These are phyloP conservation scores for Sibirionetta formosa DNA, from an alignment of 2,797 vertebrate species.

Conservation along the genomic window DNA sequence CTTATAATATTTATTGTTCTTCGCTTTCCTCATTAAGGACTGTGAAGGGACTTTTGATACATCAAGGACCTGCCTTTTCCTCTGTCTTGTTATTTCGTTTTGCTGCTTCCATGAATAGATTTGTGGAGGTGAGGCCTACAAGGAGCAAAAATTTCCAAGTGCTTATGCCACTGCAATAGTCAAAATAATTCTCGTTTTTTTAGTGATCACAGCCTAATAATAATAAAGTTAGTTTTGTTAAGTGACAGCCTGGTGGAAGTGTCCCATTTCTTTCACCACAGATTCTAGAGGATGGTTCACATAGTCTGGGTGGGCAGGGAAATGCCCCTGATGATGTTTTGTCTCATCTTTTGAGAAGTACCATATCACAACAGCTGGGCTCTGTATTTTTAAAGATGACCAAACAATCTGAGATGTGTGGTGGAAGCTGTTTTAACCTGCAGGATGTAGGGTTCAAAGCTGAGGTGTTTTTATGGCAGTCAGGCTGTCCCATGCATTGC, in stretches of 20 bases:
- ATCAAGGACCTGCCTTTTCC: neutral
- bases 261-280: neutral
- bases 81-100: neutral
- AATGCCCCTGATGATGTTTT: neutral
- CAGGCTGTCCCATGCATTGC: neutral
- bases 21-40: neutral
- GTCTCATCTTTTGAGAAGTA: neutral
- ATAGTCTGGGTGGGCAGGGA: fast-evolving
- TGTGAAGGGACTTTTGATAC: neutral
- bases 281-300: neutral
- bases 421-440: neutral
- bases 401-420: neutral
- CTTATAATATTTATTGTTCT: neutral
- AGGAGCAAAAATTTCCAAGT: neutral
- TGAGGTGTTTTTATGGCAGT: neutral
- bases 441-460: neutral
- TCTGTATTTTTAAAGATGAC: neutral
- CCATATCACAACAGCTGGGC: neutral
- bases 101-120: neutral
- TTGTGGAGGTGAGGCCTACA: neutral
- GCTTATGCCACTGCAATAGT: neutral
- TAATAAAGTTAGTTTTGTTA: neutral
- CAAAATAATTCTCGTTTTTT: neutral
- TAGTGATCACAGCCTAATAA: neutral
- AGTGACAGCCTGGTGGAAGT: neutral